Base-by-base conservation (phyloP, 2,113 vertebrate genomes). In the Ailuropoda melanoleuca region DNA sequence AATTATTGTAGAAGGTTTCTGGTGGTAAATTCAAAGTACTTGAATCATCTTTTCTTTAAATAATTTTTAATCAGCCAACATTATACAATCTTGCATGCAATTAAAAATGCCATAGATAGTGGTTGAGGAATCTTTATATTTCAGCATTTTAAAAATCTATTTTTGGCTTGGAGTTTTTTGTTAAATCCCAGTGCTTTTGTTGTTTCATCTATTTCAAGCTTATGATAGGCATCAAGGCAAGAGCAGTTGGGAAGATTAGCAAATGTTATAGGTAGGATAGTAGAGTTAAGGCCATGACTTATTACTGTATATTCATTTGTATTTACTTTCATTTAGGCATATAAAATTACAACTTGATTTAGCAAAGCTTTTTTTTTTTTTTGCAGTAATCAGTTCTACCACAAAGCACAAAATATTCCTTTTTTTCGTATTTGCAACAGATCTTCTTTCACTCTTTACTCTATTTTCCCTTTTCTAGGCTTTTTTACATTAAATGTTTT, bases 51-150 rank as follows among this genome's bases (percentile, higher is more conserved):
- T 87, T 91, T 97, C 97, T 98, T 98, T 83, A 96, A 97, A 96
- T 97, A 96, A 98, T 97, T 98, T 98, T 98, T 97, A 97, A 98
- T 98, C 98, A 97, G 18, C n/a, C 55, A 98, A 94, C 78, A 55
- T 92, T 96, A 97, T 98, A 96, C 87, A 97, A 97, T 92, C 81
- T 88, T 78, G 43, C 0, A 12, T 96, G n/a, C 88, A 97, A 46
- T 68, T 95, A 85, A 90, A 95, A 94, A 93, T 96, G 87, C 93
- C 58, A 72, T 14, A 46, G 95, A 96, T 93, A 96, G 75, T 96
- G 88, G 55, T 96, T 98, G 88, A 53, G 66, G 46, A 97, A 97
- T 88, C 6, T 4, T 89, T 88, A 90, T 90, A 64, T 92, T 98
- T 98, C 95, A 98, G 60, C 75, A 92, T 86, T 87, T 92, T 75